A percentile compares a stretch with the other conserved stretches of the same genome.
Evolutionary conservation across 2,113 vertebrate genomes (phyloP).

Genomic region (Rattus rattus): DNA sequence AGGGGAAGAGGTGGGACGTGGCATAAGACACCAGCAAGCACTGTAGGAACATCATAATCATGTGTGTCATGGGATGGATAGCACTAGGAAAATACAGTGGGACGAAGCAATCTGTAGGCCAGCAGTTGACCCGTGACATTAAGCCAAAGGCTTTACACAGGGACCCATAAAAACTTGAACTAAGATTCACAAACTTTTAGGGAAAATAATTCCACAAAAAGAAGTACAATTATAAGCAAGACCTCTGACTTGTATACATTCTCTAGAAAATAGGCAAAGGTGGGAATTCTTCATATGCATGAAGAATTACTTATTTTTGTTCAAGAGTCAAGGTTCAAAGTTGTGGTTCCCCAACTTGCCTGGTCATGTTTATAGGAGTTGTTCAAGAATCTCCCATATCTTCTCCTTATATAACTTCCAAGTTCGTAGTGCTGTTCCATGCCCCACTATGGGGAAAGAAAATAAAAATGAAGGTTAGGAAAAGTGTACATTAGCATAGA

Average conservation of each 20-base stretch:
- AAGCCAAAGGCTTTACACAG: background rate
- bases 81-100: background rate
- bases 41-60: background rate
- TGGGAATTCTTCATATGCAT: background rate
- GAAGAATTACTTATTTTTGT: slow-evolving; percentile 17
- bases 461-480: slow-evolving; percentile 25
- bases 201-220: background rate
- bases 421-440: slow-evolving; percentile 93
- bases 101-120: background rate
- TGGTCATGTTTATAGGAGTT: slow-evolving; percentile 89
- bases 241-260: background rate
- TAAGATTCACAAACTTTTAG: background rate
- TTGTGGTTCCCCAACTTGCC: slow-evolving; percentile 78
- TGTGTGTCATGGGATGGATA: background rate
- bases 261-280: background rate
- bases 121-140: background rate
- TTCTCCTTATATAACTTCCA: slow-evolving; percentile 87
- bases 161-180: background rate
- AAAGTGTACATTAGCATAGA: background rate
- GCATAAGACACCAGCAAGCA: background rate
- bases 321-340: background rate
- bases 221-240: background rate
- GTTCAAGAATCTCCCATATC: slow-evolving; percentile 89
- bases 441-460: slow-evolving; percentile 87
- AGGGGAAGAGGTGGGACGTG: background rate